Percentiles rank a stretch among this genome's conserved stretches.
These are phyloP conservation scores for Illadopsis cleaveri DNA, from an alignment of 2,113 vertebrate species.

Conservation along the genomic window DNA sequence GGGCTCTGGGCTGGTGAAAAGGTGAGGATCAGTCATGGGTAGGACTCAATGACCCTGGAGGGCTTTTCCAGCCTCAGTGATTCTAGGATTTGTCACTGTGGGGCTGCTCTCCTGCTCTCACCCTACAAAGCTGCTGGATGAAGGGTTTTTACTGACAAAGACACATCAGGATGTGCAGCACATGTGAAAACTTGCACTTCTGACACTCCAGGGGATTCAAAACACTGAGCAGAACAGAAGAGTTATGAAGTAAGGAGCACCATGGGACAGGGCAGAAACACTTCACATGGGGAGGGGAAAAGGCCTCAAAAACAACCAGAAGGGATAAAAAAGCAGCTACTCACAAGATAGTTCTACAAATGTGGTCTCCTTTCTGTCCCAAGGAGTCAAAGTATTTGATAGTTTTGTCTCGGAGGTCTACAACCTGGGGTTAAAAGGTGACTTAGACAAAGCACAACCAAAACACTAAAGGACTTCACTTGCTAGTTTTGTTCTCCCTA, in stretches of 20 bases:
- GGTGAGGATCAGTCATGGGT: neutral
- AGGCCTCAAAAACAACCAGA: neutral
- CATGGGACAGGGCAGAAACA: neutral
- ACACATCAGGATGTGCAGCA: neutral
- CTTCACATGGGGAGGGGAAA: neutral
- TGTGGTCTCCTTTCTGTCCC: conserved; percentile 82
- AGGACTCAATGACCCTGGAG: neutral
- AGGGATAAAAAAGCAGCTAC: conserved; percentile 51
- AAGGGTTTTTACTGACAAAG: neutral
- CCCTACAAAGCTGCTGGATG: neutral
- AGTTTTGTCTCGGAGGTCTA: conserved; percentile 82
- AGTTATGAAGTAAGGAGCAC: neutral
- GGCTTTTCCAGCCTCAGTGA: neutral
- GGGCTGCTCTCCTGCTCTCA: neutral
- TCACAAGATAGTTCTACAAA: conserved; percentile 87
- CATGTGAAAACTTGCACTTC: neutral
- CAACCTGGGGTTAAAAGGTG: conserved; percentile 74
- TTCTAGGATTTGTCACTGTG: neutral
- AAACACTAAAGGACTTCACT: neutral
- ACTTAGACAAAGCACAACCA: neutral
- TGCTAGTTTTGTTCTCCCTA: neutral
- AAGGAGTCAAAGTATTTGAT: conserved; percentile 89
- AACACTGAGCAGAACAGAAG: neutral
- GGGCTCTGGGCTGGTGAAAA: neutral
- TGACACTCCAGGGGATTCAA: neutral